Conservation (phyloP, 2,888 invertebrate species). For the Rhagonycha fulva region DNA sequence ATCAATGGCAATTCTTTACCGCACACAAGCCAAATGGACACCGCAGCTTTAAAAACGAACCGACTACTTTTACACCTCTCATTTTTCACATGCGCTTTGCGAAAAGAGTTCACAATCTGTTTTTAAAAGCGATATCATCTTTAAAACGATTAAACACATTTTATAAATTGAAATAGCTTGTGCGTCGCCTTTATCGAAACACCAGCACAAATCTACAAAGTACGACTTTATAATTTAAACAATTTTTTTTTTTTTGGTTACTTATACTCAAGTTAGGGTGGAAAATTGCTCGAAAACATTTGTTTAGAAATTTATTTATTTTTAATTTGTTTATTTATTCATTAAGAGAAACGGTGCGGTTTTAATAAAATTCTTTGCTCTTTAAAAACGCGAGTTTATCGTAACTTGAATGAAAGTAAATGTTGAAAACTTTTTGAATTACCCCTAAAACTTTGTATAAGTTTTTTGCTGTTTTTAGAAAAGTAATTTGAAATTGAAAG, state of each 20-base stretch:
- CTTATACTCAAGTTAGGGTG: neutral
- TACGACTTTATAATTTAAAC: neutral
- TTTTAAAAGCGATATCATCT: slow-evolving; percentile 49
- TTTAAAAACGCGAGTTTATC: slow-evolving; percentile 10
- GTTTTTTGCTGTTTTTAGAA: slow-evolving; percentile 24
- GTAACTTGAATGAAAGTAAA: slow-evolving; percentile 17
- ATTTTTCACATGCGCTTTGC: slow-evolving; percentile 46
- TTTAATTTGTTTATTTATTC: neutral
- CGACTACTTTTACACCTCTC: slow-evolving; percentile 44
- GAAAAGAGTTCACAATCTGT: slow-evolving; percentile 40
- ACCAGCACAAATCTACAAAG: slow-evolving; percentile 21
- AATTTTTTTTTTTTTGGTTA: neutral
- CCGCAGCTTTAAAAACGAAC: slow-evolving; percentile 52
- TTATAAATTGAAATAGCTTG: slow-evolving; percentile 34
- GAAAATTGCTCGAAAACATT: neutral
- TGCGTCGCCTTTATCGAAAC: slow-evolving; percentile 26
- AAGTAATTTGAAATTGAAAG: slow-evolving; percentile 19
- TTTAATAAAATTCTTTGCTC: neutral
- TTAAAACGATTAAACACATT: slow-evolving; percentile 46
- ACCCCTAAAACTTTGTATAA: slow-evolving; percentile 17
- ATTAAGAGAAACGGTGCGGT: neutral
- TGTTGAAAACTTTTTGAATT: slow-evolving; percentile 24
- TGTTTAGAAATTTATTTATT: neutral
- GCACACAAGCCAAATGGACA: slow-evolving; percentile 44
- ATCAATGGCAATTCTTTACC: slow-evolving; percentile 47